Conservation (phyloP, 2,797 vertebrate genomes). For the Karalla daura region DNA sequence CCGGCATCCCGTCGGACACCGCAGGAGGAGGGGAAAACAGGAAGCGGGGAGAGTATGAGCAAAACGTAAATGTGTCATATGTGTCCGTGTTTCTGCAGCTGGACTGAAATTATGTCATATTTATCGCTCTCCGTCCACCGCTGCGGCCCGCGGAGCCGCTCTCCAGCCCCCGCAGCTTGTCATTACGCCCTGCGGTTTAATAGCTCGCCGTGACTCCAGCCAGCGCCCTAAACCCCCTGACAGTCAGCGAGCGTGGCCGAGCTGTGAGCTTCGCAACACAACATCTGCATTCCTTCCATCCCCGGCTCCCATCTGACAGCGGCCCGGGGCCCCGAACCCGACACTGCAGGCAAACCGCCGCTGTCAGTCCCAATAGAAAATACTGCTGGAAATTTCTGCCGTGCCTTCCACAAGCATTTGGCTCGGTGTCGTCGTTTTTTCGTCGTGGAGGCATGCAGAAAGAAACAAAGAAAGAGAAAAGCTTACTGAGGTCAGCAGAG, state of each 20-base stretch:
- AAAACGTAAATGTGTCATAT: background rate
- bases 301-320: slow-evolving; percentile 29
- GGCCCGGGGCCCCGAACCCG: slow-evolving; percentile 28
- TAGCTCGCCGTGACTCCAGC: slow-evolving; percentile 13
- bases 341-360: slow-evolving; percentile 48
- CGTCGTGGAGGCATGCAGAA: slow-evolving; percentile 4
- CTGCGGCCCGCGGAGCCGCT: background rate
- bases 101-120: background rate
- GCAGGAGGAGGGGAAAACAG: slow-evolving; percentile 8
- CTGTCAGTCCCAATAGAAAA: slow-evolving; percentile 41
- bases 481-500: slow-evolving; percentile 32
- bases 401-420: slow-evolving; percentile 26
- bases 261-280: slow-evolving; percentile 34
- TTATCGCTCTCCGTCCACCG: slow-evolving; percentile 23
- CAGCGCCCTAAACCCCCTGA: slow-evolving; percentile 21
- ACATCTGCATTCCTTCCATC: slow-evolving; percentile 63
- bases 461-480: no score
- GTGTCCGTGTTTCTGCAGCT: background rate
- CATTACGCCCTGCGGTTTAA: slow-evolving; percentile 12
- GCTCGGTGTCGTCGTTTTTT: background rate
- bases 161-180: slow-evolving; percentile 1
- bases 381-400: slow-evolving; percentile 24
- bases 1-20: slow-evolving; percentile 16
- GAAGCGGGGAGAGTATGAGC: slow-evolving; percentile 17
- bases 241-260: slow-evolving; percentile 28